Evolutionary conservation across 2,888 invertebrate genomes (phyloP).

Genomic region (Phaedon cochleariae): DNA sequence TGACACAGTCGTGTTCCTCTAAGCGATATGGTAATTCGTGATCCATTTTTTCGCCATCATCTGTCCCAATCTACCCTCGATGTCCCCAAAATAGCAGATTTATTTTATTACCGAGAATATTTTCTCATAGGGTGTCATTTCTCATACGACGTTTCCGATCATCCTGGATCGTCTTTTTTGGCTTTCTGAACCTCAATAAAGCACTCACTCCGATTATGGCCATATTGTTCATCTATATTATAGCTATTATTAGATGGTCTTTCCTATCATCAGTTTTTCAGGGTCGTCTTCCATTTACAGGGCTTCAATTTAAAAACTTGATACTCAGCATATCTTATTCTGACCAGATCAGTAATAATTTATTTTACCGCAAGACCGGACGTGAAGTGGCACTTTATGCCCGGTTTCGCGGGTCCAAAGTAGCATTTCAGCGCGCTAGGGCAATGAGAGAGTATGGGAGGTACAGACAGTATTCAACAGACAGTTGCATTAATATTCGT

Average conservation of each 20-base stretch:
- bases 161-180: slow-evolving; percentile 7
- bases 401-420: no score
- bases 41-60: neutral
- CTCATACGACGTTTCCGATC: slow-evolving; percentile 17
- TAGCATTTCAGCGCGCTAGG: no score
- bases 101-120: slow-evolving; percentile 24
- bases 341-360: no score
- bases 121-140: slow-evolving; percentile 15
- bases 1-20: neutral
- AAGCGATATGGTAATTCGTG: slow-evolving; percentile 9
- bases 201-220: slow-evolving; percentile 12
- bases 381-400: no score
- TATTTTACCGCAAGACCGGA: no score
- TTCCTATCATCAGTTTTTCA: neutral
- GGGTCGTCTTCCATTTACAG: neutral
- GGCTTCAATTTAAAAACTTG: neutral
- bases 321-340: no score
- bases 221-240: slow-evolving; percentile 9
- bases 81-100: slow-evolving; percentile 9
- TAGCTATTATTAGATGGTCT: slow-evolving; percentile 14
- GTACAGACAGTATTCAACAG: no score
- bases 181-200: slow-evolving; percentile 14
- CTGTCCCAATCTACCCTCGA: neutral
- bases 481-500: no score
- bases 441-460: no score